Evolutionary conservation across 1,140 invertebrate genomes (phyloP).

Genomic region (Drosophila pseudoananassae): DNA sequence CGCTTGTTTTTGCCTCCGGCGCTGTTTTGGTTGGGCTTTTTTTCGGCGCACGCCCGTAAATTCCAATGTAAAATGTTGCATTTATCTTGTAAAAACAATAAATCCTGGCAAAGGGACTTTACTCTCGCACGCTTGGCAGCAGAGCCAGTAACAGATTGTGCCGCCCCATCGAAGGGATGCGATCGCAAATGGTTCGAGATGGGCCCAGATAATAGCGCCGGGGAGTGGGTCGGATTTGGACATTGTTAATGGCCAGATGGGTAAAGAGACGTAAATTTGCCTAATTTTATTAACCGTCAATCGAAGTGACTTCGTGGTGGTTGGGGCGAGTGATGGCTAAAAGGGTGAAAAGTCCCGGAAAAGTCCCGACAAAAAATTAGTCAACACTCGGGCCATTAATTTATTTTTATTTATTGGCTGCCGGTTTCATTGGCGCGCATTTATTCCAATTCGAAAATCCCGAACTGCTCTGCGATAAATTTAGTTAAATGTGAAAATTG

Average conservation of each 20-base stretch:
- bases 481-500: slow-evolving; percentile 83
- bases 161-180: slow-evolving; percentile 29
- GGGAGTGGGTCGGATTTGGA: slow-evolving; percentile 4
- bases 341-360: slow-evolving; percentile 1
- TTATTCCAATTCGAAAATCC: slow-evolving; percentile 72
- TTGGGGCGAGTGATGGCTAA: neutral
- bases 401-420: slow-evolving; percentile 83
- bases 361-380: slow-evolving; percentile 39
- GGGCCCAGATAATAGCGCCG: neutral
- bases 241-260: slow-evolving; percentile 67
- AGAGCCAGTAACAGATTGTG: slow-evolving; percentile 28
- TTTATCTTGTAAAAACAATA: slow-evolving; percentile 83
- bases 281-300: slow-evolving; percentile 75
- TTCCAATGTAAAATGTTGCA: slow-evolving; percentile 81
- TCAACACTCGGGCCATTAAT: slow-evolving; percentile 63
- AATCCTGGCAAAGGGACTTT: slow-evolving; percentile 73
- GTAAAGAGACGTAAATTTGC: slow-evolving; percentile 65
- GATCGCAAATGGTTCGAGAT: slow-evolving; percentile 22
- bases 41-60: slow-evolving; percentile 66
- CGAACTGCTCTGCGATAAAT: slow-evolving; percentile 74
- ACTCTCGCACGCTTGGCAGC: slow-evolving; percentile 72
- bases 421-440: slow-evolving; percentile 35
- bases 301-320: slow-evolving; percentile 3
- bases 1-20: slow-evolving; percentile 36
- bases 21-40: slow-evolving; percentile 44